phyloP scores from a whole-genome alignment of 2,888 invertebrate species.

The Eristalinus sepulchralis region DNA sequence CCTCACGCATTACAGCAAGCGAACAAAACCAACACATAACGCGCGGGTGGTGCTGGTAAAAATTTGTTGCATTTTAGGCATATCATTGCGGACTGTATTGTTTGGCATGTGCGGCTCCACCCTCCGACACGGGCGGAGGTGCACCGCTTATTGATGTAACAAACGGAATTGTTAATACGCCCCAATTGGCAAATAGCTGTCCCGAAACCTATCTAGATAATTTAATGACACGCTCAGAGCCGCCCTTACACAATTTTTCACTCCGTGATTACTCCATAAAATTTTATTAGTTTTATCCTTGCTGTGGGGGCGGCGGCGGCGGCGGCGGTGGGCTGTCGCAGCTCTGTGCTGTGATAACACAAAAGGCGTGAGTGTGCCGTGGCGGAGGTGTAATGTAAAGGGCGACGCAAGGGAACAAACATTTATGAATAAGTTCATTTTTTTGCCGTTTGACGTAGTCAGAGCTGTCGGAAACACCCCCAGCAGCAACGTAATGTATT shows the following conservation, averaged over 20 bases:
- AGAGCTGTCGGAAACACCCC: background rate
- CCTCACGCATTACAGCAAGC: background rate
- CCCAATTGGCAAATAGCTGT: constrained; percentile 25
- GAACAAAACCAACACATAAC: background rate
- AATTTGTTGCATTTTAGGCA: constrained; percentile 31
- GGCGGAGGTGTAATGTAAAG: background rate
- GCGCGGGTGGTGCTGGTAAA: constrained; percentile 13
- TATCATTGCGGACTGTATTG: constrained; percentile 37
- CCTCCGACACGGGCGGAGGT: background rate
- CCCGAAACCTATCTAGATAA: constrained; percentile 46
- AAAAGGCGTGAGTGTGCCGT: constrained; percentile 29
- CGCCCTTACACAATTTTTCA: constrained; percentile 55
- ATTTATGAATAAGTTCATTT: constrained; percentile 18
- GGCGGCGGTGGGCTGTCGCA: background rate
- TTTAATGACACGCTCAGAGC: constrained; percentile 58
- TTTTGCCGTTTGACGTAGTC: background rate
- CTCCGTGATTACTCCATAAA: constrained; percentile 60
- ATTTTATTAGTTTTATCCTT: constrained; percentile 54
- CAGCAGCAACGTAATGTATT: background rate
- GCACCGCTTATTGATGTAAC: constrained; percentile 62
- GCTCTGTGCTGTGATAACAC: constrained; percentile 48
- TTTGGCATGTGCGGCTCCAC: background rate
- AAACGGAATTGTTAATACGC: constrained; percentile 47
- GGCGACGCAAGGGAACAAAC: background rate
- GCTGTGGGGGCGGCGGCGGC: background rate